A percentile compares a stretch with the other conserved stretches of the same genome.
Conservation (phyloP, 2,888 invertebrate species). For the Rhyacophila evoluta region DNA sequence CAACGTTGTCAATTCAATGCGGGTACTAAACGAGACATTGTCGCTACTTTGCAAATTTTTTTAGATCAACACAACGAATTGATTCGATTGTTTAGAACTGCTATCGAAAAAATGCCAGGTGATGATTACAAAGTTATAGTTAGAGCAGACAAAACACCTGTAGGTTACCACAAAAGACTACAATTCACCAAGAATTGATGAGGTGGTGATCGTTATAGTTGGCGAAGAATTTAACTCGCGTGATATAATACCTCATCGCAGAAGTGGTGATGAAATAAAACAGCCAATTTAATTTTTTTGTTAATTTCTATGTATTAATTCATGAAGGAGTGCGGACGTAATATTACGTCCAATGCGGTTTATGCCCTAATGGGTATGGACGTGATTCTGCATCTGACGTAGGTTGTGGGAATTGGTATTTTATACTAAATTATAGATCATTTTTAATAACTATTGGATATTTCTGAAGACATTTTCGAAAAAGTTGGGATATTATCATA, state of each 20-base stretch:
- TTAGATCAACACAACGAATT: slow-evolving; percentile 49
- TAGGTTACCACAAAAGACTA: slow-evolving; percentile 48
- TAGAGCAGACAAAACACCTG: slow-evolving; percentile 45
- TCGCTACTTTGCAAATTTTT: slow-evolving; percentile 52
- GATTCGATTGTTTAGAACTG: slow-evolving; percentile 43
- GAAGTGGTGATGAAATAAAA: slow-evolving; percentile 30
- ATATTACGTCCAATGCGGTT: too few relatives aligned
- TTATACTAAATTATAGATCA: too few relatives aligned
- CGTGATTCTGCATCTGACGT: too few relatives aligned
- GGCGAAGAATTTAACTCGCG: slow-evolving; percentile 26
- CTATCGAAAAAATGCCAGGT: slow-evolving; percentile 55
- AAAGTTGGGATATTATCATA: too few relatives aligned
- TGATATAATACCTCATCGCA: neutral
- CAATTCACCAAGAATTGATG: slow-evolving; percentile 53
- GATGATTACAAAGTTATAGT: slow-evolving; percentile 58
- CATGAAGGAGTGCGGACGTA: too few relatives aligned
- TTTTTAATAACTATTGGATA: too few relatives aligned
- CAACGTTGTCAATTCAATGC: slow-evolving; percentile 47
- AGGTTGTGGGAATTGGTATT: too few relatives aligned
- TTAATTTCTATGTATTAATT: too few relatives aligned
- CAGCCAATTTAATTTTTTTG: too few relatives aligned
- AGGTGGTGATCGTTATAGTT: slow-evolving; percentile 55
- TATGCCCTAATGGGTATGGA: too few relatives aligned
- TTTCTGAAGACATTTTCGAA: too few relatives aligned
- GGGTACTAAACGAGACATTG: slow-evolving; percentile 50